Evolutionary conservation across 2,888 invertebrate species (phyloP).

Genomic region (Chironomus riparius): DNA sequence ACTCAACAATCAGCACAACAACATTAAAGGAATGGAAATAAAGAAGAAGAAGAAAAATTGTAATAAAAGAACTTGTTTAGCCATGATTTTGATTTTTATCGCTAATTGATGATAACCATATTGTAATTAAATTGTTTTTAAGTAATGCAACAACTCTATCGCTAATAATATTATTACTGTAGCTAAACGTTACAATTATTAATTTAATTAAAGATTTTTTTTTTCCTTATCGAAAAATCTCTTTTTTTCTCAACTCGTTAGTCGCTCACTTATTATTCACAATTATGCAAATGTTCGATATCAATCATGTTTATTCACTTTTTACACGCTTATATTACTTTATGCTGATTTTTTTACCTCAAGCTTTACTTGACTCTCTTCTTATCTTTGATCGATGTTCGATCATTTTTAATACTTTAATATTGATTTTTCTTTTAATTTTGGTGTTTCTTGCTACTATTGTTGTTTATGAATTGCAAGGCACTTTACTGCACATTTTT

Average conservation of each 20-base stretch:
- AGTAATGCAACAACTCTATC: not conserved
- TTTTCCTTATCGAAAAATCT: not conserved
- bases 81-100: not conserved
- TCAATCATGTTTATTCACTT: not conserved
- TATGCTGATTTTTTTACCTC: not conserved
- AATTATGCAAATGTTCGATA: not conserved
- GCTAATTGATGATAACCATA: slow-evolving; percentile 2
- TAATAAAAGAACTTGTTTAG: not conserved
- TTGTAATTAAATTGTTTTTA: not conserved
- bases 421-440: too few relatives aligned
- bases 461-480: too few relatives aligned
- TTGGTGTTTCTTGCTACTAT: too few relatives aligned
- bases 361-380: not conserved
- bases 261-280: not conserved
- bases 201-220: slow-evolving; percentile 1
- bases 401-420: too few relatives aligned
- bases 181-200: not conserved
- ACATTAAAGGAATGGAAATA: not conserved
- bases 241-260: not conserved
- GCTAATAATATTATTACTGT: not conserved
- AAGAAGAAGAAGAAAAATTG: not conserved
- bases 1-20: too few relatives aligned
- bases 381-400: too few relatives aligned
- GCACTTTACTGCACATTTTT: too few relatives aligned
- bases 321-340: not conserved